Evolutionary conservation across 2,888 invertebrate genomes (phyloP).

Genomic region (Dimorphilus gyrociliatus): DNA sequence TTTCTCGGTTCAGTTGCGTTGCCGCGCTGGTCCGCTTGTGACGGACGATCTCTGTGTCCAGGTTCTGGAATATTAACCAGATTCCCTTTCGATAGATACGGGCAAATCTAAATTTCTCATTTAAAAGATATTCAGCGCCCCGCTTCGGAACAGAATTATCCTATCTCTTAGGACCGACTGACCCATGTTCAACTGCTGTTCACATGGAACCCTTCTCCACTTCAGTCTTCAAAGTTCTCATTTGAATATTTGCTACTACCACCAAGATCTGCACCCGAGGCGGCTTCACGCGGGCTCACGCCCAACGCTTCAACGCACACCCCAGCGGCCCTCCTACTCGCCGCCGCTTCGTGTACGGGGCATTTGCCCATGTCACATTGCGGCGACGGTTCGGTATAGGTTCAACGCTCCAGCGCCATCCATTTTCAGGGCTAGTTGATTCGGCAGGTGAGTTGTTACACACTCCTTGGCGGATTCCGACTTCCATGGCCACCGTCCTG

Average conservation of each 20-base stretch:
- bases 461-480: slow-evolving; percentile 51
- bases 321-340: slow-evolving; percentile 46
- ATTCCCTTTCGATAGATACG: slow-evolving; percentile 27
- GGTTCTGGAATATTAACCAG: slow-evolving; percentile 41
- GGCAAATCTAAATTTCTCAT: too few species aligned
- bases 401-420: slow-evolving; percentile 47
- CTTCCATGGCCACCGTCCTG: slow-evolving; percentile 60
- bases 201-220: slow-evolving; percentile 46
- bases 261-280: slow-evolving; percentile 28
- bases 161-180: slow-evolving; percentile 20
- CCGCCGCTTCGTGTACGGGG: slow-evolving; percentile 41
- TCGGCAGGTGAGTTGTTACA: slow-evolving; percentile 50
- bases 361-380: slow-evolving; percentile 7
- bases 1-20: slow-evolving; percentile 8
- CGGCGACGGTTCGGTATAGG: slow-evolving; percentile 18
- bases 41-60: slow-evolving; percentile 41
- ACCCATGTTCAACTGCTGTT: slow-evolving; percentile 37
- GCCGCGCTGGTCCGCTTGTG: slow-evolving; percentile 9
- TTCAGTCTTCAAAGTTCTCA: slow-evolving; percentile 28
- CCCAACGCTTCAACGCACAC: slow-evolving; percentile 49
- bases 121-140: slow-evolving; percentile 7
- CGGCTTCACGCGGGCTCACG: slow-evolving; percentile 42
- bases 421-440: slow-evolving; percentile 51
- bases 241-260: slow-evolving; percentile 9
- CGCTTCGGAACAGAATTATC: slow-evolving; percentile 19